Base-by-base conservation (phyloP, 2,888 invertebrate genomes). In the Nebria salina region DNA sequence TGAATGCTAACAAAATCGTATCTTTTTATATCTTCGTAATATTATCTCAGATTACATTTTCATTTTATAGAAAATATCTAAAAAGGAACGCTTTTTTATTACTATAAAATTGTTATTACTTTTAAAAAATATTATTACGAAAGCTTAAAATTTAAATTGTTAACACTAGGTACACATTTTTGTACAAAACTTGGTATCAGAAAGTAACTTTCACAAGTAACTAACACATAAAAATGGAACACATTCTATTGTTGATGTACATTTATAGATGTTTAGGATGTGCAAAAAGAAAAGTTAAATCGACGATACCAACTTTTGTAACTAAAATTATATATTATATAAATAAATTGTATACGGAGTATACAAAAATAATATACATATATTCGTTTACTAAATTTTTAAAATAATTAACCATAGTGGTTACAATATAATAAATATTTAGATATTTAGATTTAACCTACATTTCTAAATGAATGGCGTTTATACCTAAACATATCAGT, bases 231-330 rank as follows among this genome's bases (percentile, higher is more conserved):
- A 54, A 54, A 54, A 54, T 54, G 3, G 54, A 54, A 54, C 54
- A 54, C 54, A 54, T 54, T 54, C 54, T 54, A 54, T 54, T 54
- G 54, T 54, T 54, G 54, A 54, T 54, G 54, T 54, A 54, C 54
- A 54, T 54, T 54, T 54, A 4, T 54, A 54, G 54, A 54, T 54
- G 54, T 54, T 54, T 54, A 54, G 54, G 54, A 54, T 54, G 54
- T 54, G 13, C 54, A 54, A 54, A 54, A 54, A 43, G 43, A 54
- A 54, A 54, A 54, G 54, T 54, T 54, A 54, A 11, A 54, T 54
- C 13, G 54, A 54, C 8, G 54, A 54, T 54, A 54, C 7, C 54
- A 54, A 54, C 54, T 54, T 54, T 54, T 54, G 54, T 13, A 54
- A 54, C 54, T 3, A 54, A 54, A 54, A 2, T 54, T 54, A 13